Base-by-base conservation (phyloP, 1,140 invertebrate genomes). In the Bursaphelenchus mucronatus region DNA sequence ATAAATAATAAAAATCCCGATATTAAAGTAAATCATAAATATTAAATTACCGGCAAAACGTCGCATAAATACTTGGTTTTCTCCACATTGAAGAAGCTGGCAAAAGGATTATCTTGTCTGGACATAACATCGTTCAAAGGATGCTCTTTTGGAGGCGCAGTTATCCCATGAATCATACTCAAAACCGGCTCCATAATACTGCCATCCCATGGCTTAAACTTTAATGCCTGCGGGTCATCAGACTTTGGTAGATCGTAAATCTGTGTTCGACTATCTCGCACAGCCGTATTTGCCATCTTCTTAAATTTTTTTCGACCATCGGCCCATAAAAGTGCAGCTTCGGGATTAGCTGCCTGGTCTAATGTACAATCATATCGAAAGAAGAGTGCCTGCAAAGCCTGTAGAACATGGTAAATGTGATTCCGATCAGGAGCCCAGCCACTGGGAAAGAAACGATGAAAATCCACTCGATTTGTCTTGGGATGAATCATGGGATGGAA, bases 381-480 rank as follows among this genome's bases (percentile, higher is more conserved):
- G 57, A 59, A 59, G 40, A 59, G 41, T 45, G 57, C 57, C 57
- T 59, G 57, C 5, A 59, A 59, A 3, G 57, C 57, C 3, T 13
- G 30, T 13, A 59, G 40, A 45, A 59, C 57, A 39, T 59, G 57
- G 9, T 59, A 43, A 5, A 59, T 30, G 11, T 59, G 11, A 39
- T 59, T 59, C 40, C 57, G 13, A 43, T 59, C 57, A 11, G 57
- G 57, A 11, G 11, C 40, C 57, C 57, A 59, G 52, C 30, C 30
- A 39, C 57, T 59, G 11, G 57, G 57, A 44, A 59, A 59, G 40
- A 59, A 59, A 44, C 57, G 57, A 11, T 43, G 11, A 9, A 59
- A 59, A 39, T 59, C 57, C 11, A 59, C 57, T 58, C 57, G 57
- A 50, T 59, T 59, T n/a, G 57, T 59, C 40, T 59, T 59, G 13